phyloP scores from a whole-genome alignment of 2,797 vertebrate species.

The Pangasius krempfi region DNA sequence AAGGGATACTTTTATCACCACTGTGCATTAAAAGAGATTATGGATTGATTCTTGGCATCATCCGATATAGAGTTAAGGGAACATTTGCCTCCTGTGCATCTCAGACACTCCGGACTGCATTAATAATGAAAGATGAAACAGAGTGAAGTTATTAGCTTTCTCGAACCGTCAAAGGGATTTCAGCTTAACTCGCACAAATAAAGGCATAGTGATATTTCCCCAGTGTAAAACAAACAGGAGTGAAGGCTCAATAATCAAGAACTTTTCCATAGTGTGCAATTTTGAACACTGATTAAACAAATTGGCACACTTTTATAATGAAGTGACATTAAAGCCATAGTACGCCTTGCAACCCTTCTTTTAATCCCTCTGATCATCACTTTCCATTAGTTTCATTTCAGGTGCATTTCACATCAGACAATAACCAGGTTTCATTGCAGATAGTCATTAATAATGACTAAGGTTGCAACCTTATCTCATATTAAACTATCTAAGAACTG shows the following conservation, averaged over 20 bases:
- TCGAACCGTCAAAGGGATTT: slow-evolving; percentile 64
- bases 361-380: not conserved
- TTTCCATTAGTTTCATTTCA: not conserved
- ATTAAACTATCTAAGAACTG: not conserved
- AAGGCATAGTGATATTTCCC: slow-evolving; percentile 49
- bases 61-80: slow-evolving; percentile 47
- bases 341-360: not conserved
- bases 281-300: slow-evolving; percentile 48
- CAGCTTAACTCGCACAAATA: slow-evolving; percentile 44
- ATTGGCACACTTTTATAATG: slow-evolving; percentile 34
- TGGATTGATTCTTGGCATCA: slow-evolving; percentile 46
- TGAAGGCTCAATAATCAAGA: slow-evolving; percentile 49
- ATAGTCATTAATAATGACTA: not conserved
- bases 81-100: slow-evolving; percentile 50
- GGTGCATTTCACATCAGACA: not conserved
- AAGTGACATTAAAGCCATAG: slow-evolving; percentile 19
- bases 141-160: slow-evolving; percentile 75
- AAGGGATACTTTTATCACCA: slow-evolving; percentile 48
- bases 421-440: not conserved
- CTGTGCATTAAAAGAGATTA: slow-evolving; percentile 45
- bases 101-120: slow-evolving; percentile 66
- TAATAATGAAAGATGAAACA: slow-evolving; percentile 74
- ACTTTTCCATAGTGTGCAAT: slow-evolving; percentile 46
- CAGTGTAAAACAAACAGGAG: slow-evolving; percentile 45
- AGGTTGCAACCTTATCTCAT: not conserved